These are phyloP conservation scores for Chrysochloris asiatica DNA, from an alignment of 2,113 vertebrate genomes.

Conservation along the genomic window DNA sequence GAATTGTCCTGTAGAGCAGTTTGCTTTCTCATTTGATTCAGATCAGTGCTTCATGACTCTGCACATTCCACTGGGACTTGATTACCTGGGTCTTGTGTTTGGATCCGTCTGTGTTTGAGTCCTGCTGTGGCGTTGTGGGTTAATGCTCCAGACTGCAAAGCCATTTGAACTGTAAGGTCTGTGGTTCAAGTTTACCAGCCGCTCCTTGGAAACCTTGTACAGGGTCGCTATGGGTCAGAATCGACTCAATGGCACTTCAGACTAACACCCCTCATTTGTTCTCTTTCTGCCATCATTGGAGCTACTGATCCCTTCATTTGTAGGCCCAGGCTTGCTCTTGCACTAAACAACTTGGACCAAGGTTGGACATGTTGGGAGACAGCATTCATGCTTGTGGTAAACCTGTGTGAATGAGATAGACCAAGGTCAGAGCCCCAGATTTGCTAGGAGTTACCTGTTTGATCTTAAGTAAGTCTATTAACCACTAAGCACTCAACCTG, in stretches of 20 bases:
- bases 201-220: too few species aligned
- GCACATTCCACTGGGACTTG: background rate
- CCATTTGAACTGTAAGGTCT: too few species aligned
- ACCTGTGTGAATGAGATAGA: background rate
- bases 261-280: background rate
- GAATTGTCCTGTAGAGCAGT: too few species aligned
- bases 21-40: background rate
- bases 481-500: background rate
- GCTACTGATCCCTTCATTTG: background rate
- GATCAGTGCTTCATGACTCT: background rate
- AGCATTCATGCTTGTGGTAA: background rate
- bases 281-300: background rate
- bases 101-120: too few species aligned
- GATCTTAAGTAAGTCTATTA: background rate
- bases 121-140: too few species aligned
- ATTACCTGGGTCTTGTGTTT: background rate
- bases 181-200: too few species aligned
- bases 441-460: background rate
- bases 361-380: background rate
- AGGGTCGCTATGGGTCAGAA: too few species aligned
- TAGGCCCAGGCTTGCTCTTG: background rate
- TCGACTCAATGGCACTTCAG: too few species aligned
- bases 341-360: background rate
- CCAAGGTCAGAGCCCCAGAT: background rate
- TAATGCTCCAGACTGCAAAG: too few species aligned